Evolutionary conservation across 2,888 invertebrate species (phyloP).

Genomic region (Drosophila eohydei): DNA sequence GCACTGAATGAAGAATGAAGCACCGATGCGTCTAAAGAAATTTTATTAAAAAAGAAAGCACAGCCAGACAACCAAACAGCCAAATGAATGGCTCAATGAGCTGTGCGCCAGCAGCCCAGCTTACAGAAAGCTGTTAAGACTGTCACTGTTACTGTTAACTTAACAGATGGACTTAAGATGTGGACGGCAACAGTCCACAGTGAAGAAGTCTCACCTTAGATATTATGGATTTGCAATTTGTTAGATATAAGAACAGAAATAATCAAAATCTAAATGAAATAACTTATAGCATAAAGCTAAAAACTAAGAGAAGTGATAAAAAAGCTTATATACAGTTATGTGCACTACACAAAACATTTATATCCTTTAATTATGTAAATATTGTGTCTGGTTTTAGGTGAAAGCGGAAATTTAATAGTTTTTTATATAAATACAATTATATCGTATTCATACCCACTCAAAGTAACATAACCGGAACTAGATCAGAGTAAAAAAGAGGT

Average conservation of each 20-base stretch:
- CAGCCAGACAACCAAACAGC: slow-evolving; percentile 30
- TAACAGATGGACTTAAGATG: slow-evolving; percentile 8
- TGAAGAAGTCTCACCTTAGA: not conserved
- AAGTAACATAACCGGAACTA: slow-evolving; percentile 63
- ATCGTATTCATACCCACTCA: slow-evolving; percentile 45
- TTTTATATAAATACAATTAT: slow-evolving; percentile 20
- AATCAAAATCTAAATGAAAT: not conserved
- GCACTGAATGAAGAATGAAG: slow-evolving; percentile 82
- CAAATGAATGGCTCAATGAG: slow-evolving; percentile 40
- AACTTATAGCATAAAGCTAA: not conserved
- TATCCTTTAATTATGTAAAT: slow-evolving; percentile 3
- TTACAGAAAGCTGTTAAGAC: slow-evolving; percentile 32
- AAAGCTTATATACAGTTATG: not conserved
- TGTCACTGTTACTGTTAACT: slow-evolving; percentile 28
- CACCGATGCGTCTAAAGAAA: slow-evolving; percentile 78
- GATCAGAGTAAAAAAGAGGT: slow-evolving; percentile 39
- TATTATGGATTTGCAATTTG: not conserved
- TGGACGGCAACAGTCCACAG: not conserved
- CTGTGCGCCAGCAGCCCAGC: slow-evolving; percentile 30
- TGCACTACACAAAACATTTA: not conserved
- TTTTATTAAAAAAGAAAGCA: slow-evolving; percentile 83
- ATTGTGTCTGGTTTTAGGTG: slow-evolving; percentile 24
- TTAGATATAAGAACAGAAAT: not conserved
- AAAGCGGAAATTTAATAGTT: slow-evolving; percentile 57
- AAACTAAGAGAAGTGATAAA: not conserved